phyloP scores from a whole-genome alignment of 2,888 invertebrate genomes.

The Embidobia sp. region DNA sequence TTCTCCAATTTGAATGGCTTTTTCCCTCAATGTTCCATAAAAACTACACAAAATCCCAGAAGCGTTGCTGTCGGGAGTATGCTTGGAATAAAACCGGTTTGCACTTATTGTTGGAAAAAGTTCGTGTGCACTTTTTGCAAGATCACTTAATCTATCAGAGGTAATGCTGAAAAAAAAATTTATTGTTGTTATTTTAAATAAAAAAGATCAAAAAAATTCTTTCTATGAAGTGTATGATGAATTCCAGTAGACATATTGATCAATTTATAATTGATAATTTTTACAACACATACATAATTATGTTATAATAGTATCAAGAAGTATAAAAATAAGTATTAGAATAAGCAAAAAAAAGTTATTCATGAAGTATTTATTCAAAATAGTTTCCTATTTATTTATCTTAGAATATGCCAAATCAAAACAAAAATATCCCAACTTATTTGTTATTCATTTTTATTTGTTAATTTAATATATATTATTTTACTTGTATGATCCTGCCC shows the following conservation, averaged over 20 bases:
- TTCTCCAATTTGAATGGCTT: conserved; percentile 21
- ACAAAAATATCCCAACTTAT: not conserved
- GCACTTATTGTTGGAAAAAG: conserved; percentile 20
- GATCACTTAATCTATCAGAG: conserved; percentile 17
- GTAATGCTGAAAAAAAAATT: conserved; percentile 19
- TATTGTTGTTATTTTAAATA: not conserved
- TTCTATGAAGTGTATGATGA: not conserved
- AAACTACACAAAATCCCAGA: conserved; percentile 14
- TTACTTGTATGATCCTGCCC: conserved; percentile 15
- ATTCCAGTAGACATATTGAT: too few relatives aligned
- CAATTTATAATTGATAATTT: too few relatives aligned
- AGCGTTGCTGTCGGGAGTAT: conserved; percentile 6
- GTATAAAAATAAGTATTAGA: too few relatives aligned
- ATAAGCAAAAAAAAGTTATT: too few relatives aligned
- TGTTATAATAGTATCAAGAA: too few relatives aligned
- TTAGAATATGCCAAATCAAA: too few relatives aligned
- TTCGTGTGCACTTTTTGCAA: conserved; percentile 23
- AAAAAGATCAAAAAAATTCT: not conserved
- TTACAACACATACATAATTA: too few relatives aligned
- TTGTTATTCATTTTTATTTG: not conserved
- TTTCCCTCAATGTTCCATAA: conserved; percentile 28
- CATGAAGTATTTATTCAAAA: too few relatives aligned
- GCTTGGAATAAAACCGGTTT: conserved; percentile 26
- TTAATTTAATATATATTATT: conserved; percentile 2
- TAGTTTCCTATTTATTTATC: too few relatives aligned